Conservation (phyloP, 2,797 vertebrate species). For the Graptemys geographica region DNA sequence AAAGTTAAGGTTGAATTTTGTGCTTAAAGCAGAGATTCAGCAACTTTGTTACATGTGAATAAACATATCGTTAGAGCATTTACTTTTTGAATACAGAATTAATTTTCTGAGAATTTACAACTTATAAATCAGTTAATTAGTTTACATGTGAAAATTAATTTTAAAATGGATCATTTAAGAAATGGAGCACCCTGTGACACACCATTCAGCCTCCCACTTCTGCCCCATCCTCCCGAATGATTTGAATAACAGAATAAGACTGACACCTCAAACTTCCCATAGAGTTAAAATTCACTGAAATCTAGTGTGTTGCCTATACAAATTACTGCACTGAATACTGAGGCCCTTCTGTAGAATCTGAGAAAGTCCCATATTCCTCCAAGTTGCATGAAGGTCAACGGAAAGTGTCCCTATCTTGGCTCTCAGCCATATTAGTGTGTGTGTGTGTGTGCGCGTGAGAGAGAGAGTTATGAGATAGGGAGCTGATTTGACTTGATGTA, state of each 20-base stretch:
- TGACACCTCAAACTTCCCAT: not conserved
- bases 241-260: not conserved
- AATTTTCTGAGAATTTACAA: not conserved
- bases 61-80: rapidly evolving
- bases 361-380: not conserved
- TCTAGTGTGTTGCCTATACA: not conserved
- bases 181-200: not conserved
- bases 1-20: not conserved
- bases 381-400: not conserved
- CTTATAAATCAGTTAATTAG: not conserved
- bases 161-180: not conserved
- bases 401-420: not conserved
- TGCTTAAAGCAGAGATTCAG: not conserved
- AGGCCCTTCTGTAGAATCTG: not conserved
- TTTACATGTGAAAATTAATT: not conserved
- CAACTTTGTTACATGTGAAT: not conserved
- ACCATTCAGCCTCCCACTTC: not conserved
- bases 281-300: not conserved
- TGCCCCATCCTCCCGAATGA: not conserved
- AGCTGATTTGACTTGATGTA: not conserved
- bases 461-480: not conserved
- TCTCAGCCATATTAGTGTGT: slow-evolving; percentile 28
- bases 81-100: not conserved
- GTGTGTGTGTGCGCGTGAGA: not conserved
- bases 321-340: not conserved